These are phyloP conservation scores for Anguilla obscura DNA, from an alignment of 2,797 vertebrate genomes.

Conservation along the genomic window DNA sequence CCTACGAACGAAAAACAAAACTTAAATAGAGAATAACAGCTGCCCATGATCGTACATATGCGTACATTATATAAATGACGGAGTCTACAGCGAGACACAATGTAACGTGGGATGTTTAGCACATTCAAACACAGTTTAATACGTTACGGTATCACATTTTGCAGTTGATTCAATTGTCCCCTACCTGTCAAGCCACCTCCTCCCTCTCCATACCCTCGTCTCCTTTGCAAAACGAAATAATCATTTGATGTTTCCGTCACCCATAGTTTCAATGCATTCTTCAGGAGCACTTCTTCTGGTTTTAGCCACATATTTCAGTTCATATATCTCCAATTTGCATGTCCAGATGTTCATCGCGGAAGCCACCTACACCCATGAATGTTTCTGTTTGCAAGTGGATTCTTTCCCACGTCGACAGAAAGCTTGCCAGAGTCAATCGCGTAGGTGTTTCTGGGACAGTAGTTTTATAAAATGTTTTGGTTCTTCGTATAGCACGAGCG, in stretches of 20 bases:
- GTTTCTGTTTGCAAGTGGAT: constrained; percentile 67
- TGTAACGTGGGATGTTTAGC: background rate
- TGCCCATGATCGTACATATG: background rate
- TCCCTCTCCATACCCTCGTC: constrained; percentile 88
- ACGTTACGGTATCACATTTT: background rate
- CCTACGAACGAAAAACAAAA: background rate
- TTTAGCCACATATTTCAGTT: constrained; percentile 88
- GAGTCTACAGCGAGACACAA: background rate
- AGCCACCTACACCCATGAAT: constrained; percentile 61
- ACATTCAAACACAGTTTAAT: background rate
- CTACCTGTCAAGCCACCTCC: constrained; percentile 90
- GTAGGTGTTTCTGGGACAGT: constrained; percentile 72
- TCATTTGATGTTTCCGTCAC: constrained; percentile 88
- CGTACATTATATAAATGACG: background rate
- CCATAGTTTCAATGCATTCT: constrained; percentile 95
- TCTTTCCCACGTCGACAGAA: constrained; percentile 79
- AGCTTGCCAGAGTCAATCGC: constrained; percentile 54
- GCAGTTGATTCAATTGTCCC: constrained; percentile 20
- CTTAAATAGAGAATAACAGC: background rate
- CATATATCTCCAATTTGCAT: constrained; percentile 55
- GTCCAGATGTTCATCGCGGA: constrained; percentile 57
- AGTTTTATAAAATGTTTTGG: constrained; percentile 59
- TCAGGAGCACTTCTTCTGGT: constrained; percentile 93
- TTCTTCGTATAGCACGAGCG: accelerated
- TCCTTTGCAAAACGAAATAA: constrained; percentile 91